These are phyloP conservation scores for Coregonus ussuriensis DNA, from an alignment of 2,797 vertebrate genomes.

Conservation along the genomic window DNA sequence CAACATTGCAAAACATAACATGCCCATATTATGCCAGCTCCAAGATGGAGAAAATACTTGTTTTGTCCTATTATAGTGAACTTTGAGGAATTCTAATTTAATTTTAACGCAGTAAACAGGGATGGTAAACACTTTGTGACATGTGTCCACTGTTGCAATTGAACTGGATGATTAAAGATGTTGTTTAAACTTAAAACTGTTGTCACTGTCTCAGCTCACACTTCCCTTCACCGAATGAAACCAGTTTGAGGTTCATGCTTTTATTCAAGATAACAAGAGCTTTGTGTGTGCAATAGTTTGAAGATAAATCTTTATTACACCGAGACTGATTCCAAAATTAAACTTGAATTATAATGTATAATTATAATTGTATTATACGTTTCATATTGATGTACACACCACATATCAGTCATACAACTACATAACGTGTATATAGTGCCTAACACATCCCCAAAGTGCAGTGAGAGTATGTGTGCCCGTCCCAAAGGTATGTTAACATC, in stretches of 20 bases:
- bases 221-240: not conserved
- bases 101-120: no score
- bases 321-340: slow-evolving; percentile 49
- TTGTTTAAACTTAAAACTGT: slow-evolving; percentile 39
- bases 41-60: no score
- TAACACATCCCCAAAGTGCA: slow-evolving; percentile 51
- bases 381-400: slow-evolving; percentile 51
- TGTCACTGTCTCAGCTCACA: not conserved
- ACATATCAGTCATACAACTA: slow-evolving; percentile 61
- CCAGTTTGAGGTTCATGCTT: slow-evolving; percentile 34
- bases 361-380: slow-evolving; percentile 33
- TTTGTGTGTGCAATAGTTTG: slow-evolving; percentile 46
- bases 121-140: no score
- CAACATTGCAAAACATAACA: no score
- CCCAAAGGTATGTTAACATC: not conserved
- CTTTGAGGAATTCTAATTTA: no score
- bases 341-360: slow-evolving; percentile 12
- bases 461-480: slow-evolving; percentile 33
- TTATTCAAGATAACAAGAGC: slow-evolving; percentile 55
- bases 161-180: slow-evolving; percentile 50
- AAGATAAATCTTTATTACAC: slow-evolving; percentile 37
- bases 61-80: no score
- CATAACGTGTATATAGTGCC: slow-evolving; percentile 73
- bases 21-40: no score
- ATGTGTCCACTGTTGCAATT: no score